Evolutionary conservation across 2,888 invertebrate species (phyloP), one percentile per base, ranked within the genome.

Genomic region (Platerodrilus igneus): DNA sequence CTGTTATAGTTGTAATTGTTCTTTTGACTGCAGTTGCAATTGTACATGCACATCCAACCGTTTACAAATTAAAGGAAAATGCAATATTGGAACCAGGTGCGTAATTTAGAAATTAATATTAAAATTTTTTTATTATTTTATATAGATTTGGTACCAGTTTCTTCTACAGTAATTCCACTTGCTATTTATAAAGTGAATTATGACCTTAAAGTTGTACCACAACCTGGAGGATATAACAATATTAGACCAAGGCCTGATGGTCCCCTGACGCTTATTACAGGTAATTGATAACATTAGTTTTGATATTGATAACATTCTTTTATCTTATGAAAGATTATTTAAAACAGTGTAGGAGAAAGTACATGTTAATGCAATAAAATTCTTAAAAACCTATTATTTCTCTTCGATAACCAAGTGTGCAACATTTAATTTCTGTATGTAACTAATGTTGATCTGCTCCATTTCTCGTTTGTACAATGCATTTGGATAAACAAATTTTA

Each of bases 21-120:
- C 85, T 85, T 55, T 80, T 81, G 50, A 76, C 75, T 38, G 85
- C 85, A 63, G 76, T 75, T 14, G 73, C 63, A n/a, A 79, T 81
- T 34, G 78, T 72, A 14, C n/a, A 23, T 8, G 38, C 35, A 6
- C 52, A 58, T 37, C 66, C 73, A 15, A 74, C 72, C 56, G 56
- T 73, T 47, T 74, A 74, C 50, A 72, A 73, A 49, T 67, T 66
- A 45, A 74, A 72, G 53, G 67, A 69, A 16, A 68, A 71, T 47
- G 70, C 70, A 45, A 68, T 70, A 54, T 63, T 71, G 33, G 73
- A 74, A 59, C 68, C 73, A 60, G 73, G 74, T 74, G 53, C 4
- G 20, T 11, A 11, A 2, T 23, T 33, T 35, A 30, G 29, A 34
- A 16, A 28, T 40, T 10, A 20, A 13, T 14, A n/a, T 32, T 15